These are phyloP conservation scores for Pollenia griseotomentosa DNA, from an alignment of 2,888 invertebrate species.

Conservation along the genomic window DNA sequence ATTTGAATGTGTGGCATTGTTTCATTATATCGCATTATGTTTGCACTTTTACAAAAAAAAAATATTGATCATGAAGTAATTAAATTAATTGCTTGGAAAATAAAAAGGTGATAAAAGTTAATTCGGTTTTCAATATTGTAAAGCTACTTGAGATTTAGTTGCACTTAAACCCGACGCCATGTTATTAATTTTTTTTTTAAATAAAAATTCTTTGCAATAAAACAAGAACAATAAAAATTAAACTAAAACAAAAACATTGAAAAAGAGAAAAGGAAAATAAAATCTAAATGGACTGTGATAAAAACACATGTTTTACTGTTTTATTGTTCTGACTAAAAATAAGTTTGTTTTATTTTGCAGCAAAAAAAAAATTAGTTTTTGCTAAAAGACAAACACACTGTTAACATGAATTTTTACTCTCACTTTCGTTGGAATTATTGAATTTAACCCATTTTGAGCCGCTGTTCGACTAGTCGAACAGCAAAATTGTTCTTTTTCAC, in stretches of 20 bases:
- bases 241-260: neutral
- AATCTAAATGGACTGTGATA: neutral
- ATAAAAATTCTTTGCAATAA: conserved; percentile 35
- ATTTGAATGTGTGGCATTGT: neutral
- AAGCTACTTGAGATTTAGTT: conserved; percentile 8
- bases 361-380: neutral
- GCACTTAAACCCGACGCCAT: neutral
- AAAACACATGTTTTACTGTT: conserved; percentile 4
- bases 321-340: neutral
- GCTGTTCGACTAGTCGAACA: no score
- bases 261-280: neutral
- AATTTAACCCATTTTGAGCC: no score
- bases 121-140: conserved; percentile 20
- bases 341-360: conserved; percentile 19
- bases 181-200: neutral
- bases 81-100: neutral
- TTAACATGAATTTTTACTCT: conserved; percentile 13
- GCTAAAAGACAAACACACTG: neutral
- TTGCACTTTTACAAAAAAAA: neutral
- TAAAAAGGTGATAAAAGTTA: conserved; percentile 24
- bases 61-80: conserved; percentile 19
- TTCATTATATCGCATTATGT: neutral
- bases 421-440: conserved; percentile 38
- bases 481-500: no score
- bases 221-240: neutral